Conservation (phyloP, 2,113 vertebrate genomes). For the Struthio camelus region DNA sequence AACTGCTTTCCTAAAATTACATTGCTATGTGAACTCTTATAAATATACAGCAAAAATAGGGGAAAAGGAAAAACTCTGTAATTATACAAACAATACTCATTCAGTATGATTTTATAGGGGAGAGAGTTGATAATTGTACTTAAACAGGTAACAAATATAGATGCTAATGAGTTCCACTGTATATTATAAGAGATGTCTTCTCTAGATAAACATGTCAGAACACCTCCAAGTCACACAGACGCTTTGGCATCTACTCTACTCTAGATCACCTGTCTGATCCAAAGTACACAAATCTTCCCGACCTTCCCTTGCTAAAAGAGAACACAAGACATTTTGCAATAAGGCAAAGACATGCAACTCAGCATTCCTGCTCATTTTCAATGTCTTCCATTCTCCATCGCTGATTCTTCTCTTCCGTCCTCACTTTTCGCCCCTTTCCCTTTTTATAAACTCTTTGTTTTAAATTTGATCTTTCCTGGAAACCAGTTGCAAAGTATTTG, state of each 20-base stretch:
- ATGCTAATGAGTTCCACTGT: conserved; percentile 66
- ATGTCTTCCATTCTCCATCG: neutral
- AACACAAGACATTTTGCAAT: conserved; percentile 40
- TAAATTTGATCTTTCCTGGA: neutral
- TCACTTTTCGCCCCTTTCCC: neutral
- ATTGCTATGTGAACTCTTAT: neutral
- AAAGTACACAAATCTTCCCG: conserved; percentile 45
- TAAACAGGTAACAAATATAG: conserved; percentile 69
- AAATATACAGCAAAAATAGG: neutral
- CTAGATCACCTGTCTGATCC: conserved; percentile 53
- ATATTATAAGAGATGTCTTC: conserved; percentile 70
- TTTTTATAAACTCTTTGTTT: neutral
- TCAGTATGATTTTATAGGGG: conserved; percentile 22
- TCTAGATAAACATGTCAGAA: conserved; percentile 69
- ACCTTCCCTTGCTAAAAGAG: conserved; percentile 8
- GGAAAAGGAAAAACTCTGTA: neutral
- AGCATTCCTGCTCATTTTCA: conserved; percentile 23
- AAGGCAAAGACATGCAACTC: neutral
- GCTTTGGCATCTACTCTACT: conserved; percentile 53
- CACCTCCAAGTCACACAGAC: conserved; percentile 54
- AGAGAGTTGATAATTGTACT: conserved; percentile 60
- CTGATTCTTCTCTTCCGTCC: neutral
- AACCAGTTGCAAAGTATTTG: neutral
- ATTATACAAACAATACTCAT: conserved; percentile 39
- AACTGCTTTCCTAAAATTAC: neutral